Conservation (phyloP, 2,888 invertebrate species). For the Machimus rusticus region DNA sequence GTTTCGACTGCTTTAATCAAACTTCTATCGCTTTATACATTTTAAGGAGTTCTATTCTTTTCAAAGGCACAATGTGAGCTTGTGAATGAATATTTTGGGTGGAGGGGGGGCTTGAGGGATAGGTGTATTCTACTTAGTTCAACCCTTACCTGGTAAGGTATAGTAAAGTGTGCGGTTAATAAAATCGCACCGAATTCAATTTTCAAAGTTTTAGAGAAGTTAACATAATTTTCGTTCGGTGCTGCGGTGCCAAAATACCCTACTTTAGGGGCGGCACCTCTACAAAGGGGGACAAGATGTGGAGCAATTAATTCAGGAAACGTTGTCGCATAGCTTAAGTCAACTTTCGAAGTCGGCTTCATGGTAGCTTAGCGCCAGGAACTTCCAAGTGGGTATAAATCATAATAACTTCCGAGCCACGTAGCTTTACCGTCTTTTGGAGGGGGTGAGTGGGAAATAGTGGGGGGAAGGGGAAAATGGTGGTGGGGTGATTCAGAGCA, state of each 20-base stretch:
- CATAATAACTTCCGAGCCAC: conserved; percentile 45
- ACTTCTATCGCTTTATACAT: not conserved
- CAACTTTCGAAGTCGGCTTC: conserved; percentile 42
- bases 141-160: not conserved
- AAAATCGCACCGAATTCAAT: conserved; percentile 3
- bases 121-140: not conserved
- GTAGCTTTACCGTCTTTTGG: conserved; percentile 8
- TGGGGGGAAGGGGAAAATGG: not conserved
- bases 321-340: conserved; percentile 46
- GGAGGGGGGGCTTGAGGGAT: not conserved
- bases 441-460: not conserved
- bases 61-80: too few species aligned
- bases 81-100: too few species aligned
- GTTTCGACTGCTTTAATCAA: not conserved
- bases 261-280: not conserved
- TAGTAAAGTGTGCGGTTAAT: not conserved
- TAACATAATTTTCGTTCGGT: not conserved
- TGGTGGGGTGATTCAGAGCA: not conserved
- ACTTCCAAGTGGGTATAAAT: conserved; percentile 44
- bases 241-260: not conserved
- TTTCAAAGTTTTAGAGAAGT: not conserved
- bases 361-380: conserved; percentile 19
- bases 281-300: not conserved
- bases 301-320: conserved; percentile 47
- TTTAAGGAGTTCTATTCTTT: not conserved